Percentiles rank a stretch among this genome's conserved stretches.
These are phyloP conservation scores for Aricia agestis DNA, from an alignment of 1,140 invertebrate genomes.

Conservation along the genomic window DNA sequence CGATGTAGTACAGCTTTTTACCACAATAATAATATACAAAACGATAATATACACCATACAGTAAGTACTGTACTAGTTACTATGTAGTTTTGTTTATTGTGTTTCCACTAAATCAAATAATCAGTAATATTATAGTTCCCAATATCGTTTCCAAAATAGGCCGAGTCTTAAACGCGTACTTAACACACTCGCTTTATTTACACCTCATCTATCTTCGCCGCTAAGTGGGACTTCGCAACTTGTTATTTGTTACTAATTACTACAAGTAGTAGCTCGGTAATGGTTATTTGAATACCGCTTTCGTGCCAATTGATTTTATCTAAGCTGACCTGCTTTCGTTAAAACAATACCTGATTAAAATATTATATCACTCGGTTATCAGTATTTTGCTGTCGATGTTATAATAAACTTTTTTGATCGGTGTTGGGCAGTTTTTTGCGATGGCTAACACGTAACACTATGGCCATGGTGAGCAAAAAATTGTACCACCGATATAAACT, in stretches of 20 bases:
- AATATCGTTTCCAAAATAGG: background rate
- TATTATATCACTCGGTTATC: background rate
- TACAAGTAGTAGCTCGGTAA: background rate
- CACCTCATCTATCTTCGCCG: background rate
- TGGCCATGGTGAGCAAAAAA: background rate
- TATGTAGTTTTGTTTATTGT: no score
- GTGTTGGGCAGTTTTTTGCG: no score
- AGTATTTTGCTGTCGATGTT: background rate
- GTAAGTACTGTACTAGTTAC: no score
- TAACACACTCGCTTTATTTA: background rate
- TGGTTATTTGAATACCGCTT: background rate
- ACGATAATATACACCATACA: no score
- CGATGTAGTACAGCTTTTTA: no score
- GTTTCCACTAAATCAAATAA: no score
- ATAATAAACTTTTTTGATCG: background rate
- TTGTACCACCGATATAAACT: background rate
- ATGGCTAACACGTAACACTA: background rate
- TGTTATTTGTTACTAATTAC: background rate
- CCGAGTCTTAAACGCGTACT: background rate
- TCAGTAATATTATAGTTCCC: no score
- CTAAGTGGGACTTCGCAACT: background rate
- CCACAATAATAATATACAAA: no score
- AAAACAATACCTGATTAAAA: background rate
- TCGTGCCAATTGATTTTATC: constrained; percentile 1
- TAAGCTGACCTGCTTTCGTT: background rate